These are phyloP conservation scores for Pegea sp. DNA, from an alignment of 23 tunicate genomes.

Conservation along the genomic window DNA sequence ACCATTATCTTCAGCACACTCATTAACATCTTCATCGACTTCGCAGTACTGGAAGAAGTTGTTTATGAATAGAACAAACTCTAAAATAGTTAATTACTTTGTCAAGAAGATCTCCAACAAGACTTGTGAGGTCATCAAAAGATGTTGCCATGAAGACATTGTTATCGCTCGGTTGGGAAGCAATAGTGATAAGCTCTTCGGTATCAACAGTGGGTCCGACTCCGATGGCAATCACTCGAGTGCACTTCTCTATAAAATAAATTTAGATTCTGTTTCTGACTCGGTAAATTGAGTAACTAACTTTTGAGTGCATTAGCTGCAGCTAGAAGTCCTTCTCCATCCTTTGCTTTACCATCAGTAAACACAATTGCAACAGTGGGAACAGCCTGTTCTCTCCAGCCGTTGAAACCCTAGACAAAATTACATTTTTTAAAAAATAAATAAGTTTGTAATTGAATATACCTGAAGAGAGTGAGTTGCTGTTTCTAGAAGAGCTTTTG, in stretches of 20 bases:
- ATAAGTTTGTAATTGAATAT: not conserved
- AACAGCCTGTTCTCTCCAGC: constrained; percentile 42
- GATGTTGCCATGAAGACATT: constrained; percentile 22
- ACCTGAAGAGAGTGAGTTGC: constrained; percentile 52
- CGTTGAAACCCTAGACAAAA: constrained; percentile 31
- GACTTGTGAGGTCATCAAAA: constrained; percentile 15
- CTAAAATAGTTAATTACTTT: constrained; percentile 14
- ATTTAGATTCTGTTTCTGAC: no score
- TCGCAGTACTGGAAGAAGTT: constrained; percentile 22
- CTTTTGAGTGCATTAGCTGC: constrained; percentile 11
- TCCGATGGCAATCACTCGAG: constrained; percentile 76
- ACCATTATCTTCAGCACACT: constrained; percentile 47
- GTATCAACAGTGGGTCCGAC: constrained; percentile 19
- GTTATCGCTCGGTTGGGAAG: constrained; percentile 25
- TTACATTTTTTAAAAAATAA: not conserved
- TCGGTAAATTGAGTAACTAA: not conserved
- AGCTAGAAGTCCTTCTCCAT: constrained; percentile 13
- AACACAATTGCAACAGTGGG: constrained; percentile 49
- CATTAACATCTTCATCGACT: constrained; percentile 32
- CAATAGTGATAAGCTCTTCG: constrained; percentile 32
- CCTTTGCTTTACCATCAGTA: constrained; percentile 44
- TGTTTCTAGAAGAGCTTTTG: constrained; percentile 14
- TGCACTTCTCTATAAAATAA: no score
- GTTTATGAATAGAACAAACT: no score
- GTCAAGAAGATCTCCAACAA: constrained; percentile 4